Evolutionary conservation across 2,113 vertebrate species (phyloP).

Genomic region (Meriones unguiculatus): DNA sequence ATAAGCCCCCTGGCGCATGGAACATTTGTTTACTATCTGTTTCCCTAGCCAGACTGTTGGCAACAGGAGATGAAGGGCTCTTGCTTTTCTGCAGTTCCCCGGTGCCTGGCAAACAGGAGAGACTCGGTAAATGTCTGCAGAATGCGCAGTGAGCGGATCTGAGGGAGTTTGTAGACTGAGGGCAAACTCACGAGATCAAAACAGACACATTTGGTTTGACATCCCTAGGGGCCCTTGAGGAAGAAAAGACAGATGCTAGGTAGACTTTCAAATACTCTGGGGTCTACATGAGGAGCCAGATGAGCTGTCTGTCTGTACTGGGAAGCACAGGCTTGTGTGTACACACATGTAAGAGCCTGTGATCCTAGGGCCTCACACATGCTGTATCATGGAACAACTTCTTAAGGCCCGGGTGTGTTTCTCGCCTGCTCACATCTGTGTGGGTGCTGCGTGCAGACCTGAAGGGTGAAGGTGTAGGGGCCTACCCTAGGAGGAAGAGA

Average conservation of each 20-base stretch:
- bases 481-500: not conserved
- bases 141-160: not conserved
- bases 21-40: conserved; percentile 37
- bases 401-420: not conserved
- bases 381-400: not conserved
- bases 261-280: not conserved
- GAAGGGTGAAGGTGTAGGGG: not conserved
- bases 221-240: not conserved
- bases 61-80: conserved; percentile 47
- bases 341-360: not conserved
- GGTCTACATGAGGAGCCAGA: not conserved
- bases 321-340: not conserved
- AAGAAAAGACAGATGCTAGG: conserved; percentile 19
- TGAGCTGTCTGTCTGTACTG: not conserved
- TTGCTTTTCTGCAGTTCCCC: conserved; percentile 32
- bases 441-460: not conserved
- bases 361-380: not conserved
- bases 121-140: not conserved
- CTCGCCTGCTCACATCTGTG: not conserved
- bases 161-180: not conserved
- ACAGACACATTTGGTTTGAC: not conserved
- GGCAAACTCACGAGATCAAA: not conserved
- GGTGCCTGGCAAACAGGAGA: not conserved
- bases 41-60: conserved; percentile 43
- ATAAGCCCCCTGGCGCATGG: not conserved